Evolutionary conservation across 2,888 invertebrate genomes (phyloP), one percentile per base, ranked within the genome.

Genomic region (Zhuqinia jingwanae): DNA sequence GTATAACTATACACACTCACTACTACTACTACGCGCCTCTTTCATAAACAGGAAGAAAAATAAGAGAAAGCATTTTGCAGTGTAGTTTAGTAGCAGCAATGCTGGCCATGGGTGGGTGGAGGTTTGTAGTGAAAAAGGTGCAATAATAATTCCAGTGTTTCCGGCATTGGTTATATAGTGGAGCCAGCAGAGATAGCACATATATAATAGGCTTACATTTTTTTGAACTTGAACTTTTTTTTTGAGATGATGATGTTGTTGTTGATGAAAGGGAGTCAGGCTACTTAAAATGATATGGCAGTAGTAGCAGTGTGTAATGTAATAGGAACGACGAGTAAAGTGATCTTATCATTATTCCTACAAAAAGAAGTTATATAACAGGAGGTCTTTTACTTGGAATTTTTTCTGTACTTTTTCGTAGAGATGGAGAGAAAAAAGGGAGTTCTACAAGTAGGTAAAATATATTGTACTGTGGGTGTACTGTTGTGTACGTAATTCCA

Each of bases 291-390:
- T 5, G 25, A 11, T 42, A 25, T 10, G 25, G 13, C 20, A 42
- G 45, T 45, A 47, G 47, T 58, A 36, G 36, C 25, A 11, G 68
- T 15, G 17, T 11, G 25, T 20, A 56, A 56, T 20, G 70, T 17
- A 75, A 78, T 63, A 17, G 63, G 78, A 25, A 53, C 17, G 27
- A 79, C 3, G 56, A 36, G 68, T 45, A 60, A 50, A 79, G 30
- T 30, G 30, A 30, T 80, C 80, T 80, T 80, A 80, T 80, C 80
- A 25, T 42, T n/a, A 47, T 8, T 15, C 47, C 47, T 47, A 47
- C 11, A 11, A 47, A 1, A 8, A 11, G n/a, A 15, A n/a, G n/a
- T 2, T n/a, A 5, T 47, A 42, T 11, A 42, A 42, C 45, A 42
- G 45, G 5, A 42, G 6, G 45, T n/a, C n/a, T n/a, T n/a, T n/a